Base-by-base conservation (phyloP, 2,113 vertebrate genomes). In the Oreamnos americanus region DNA sequence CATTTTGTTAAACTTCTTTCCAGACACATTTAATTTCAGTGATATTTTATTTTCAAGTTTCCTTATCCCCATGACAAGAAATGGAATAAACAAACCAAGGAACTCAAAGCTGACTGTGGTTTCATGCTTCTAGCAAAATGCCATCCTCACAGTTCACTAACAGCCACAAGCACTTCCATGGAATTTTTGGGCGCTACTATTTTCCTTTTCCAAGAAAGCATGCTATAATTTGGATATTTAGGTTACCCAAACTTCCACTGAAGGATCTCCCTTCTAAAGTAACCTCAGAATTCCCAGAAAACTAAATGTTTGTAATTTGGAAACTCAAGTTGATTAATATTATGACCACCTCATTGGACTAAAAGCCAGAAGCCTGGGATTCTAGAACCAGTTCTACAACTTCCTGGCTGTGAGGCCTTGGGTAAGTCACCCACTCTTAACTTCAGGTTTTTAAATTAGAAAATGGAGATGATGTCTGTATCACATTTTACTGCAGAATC, bases 141-240 rank as follows among this genome's bases (percentile, higher is more conserved):
- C 71, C 86, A 36, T 95, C 94, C 67, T 89, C 94, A 96, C 78
- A 91, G 96, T 83, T 96, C 89, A 51, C 86, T 55, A 82, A 78
- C 60, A 98, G 96, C 97, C 97, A 53, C 96, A 98, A 96, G 95
- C 82, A 96, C 91, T 94, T 88, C 96, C 86, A 83, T 53, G 96
- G 97, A 97, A 97, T 92, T 95, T 97, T 92, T 88, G 97, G 97
- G 94, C 4, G 93, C 93, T 97, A 98, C 96, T 97, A 90, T 97
- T 96, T 98, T 94, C 88, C 91, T 94, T 93, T 98, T 97, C 91
- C 76, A 98, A 97, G 97, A 97, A 98, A 97, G 92, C 85, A 98
- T 95, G 88, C 78, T 95, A 39, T 97, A 74, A 98, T 97, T 98
- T 91, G 60, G 60, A 94, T 90, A 95, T 96, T 95, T 96, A 92